Base-by-base conservation (phyloP, 2,797 vertebrate genomes). In the Chaetophractus vellerosus region DNA sequence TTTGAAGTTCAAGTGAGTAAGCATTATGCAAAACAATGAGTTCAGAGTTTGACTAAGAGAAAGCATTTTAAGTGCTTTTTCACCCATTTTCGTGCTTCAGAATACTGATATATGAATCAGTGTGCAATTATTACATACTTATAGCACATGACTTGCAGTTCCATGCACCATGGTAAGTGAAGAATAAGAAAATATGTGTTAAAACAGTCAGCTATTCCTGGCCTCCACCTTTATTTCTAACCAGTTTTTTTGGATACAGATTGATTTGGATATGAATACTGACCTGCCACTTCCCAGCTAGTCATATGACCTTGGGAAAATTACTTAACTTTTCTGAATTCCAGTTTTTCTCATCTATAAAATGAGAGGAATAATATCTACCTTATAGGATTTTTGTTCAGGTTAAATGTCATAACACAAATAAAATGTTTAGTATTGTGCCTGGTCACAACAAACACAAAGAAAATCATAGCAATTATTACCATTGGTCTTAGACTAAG, bases 241-340 rank as follows among this genome's bases (percentile, higher is more conserved):
- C 1, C 18, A 95, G 38, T n/a, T n/a, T 55, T 64, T 82, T 88
- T 14, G 12, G 7, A 1, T 79, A 80, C 21, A 75, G 33, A 91
- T 87, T 92, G 26, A 48, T 23, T 84, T 74, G 14, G 5, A 11
- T 76, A 75, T 96, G 63, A 85, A 21, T 93, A n/a, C 5, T 75
- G 33, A 84, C 5, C 11, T 90, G 18, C 10, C 28, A 63, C 33
- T 72, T 59, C 61, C 12, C 72, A 84, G 21, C 18, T 86, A 36
- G 8, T 3, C 55, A 33, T 64, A 16, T 91, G 21, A 50, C 11
- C 19, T 64, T 87, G 10, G 4, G 31, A 18, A 81, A 64, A 21
- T 9, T 68, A 36, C 18, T 6, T 75, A 75, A 55, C 2, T 59
- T 92, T n/a, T 66, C 1, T 45, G 45, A 68, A 4, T 89, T 92